A percentile compares a stretch with the other conserved stretches of the same genome.
These are phyloP conservation scores for Eilema sororculum DNA, from an alignment of 2,888 invertebrate genomes.

Conservation along the genomic window DNA sequence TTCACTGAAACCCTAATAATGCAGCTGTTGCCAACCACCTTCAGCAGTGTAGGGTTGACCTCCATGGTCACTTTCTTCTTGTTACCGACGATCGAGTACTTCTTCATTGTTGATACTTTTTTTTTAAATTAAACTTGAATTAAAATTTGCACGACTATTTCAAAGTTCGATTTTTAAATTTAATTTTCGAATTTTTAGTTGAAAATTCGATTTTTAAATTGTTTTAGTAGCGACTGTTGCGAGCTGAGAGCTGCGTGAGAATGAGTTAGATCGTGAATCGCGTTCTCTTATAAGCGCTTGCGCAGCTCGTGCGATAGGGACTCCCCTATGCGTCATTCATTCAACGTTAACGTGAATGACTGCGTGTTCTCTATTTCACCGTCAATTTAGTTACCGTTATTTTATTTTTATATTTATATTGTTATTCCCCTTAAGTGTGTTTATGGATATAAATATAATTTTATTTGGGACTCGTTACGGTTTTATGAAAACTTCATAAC, in stretches of 20 bases:
- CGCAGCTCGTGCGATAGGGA: conserved; percentile 55
- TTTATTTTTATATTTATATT: conserved; percentile 7
- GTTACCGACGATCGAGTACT: conserved; percentile 80
- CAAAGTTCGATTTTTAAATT: conserved; percentile 18
- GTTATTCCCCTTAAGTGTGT: conserved; percentile 11
- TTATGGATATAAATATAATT: not conserved
- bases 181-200: conserved; percentile 1
- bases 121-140: conserved; percentile 31
- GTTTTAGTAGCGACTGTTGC: conserved; percentile 27
- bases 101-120: conserved; percentile 72
- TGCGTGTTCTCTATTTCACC: conserved; percentile 23
- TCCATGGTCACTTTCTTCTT: conserved; percentile 85
- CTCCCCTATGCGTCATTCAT: conserved; percentile 64
- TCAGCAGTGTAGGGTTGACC: conserved; percentile 71
- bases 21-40: conserved; percentile 80
- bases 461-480: not conserved
- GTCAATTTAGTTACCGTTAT: conserved; percentile 29
- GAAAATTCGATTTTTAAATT: conserved; percentile 21
- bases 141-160: conserved; percentile 25
- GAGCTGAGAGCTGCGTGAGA: conserved; percentile 44
- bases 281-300: conserved; percentile 50
- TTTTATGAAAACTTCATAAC: not conserved
- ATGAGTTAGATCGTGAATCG: conserved; percentile 39
- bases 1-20: conserved; percentile 73
- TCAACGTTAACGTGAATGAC: conserved; percentile 49